Percentiles rank a stretch among this genome's conserved stretches.
These are phyloP conservation scores for Grapholita molesta DNA, from an alignment of 1,140 invertebrate species.

Conservation along the genomic window DNA sequence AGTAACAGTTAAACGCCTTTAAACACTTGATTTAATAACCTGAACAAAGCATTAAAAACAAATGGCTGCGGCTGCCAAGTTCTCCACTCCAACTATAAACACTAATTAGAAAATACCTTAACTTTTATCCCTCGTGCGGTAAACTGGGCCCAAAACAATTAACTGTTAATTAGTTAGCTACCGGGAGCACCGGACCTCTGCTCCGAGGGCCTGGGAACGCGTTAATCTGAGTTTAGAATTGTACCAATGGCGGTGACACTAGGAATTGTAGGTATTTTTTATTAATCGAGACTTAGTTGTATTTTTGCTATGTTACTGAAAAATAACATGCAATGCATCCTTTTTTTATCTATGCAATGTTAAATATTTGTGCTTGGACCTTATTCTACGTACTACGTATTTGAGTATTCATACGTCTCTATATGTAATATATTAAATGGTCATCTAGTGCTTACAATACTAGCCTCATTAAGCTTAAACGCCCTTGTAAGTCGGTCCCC, in stretches of 20 bases:
- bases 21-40: neutral
- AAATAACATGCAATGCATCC: no score
- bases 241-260: neutral
- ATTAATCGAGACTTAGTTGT: no score
- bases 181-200: conserved; percentile 12
- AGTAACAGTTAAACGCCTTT: neutral
- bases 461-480: no score
- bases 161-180: conserved; percentile 8
- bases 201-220: neutral
- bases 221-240: neutral
- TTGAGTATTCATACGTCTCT: no score
- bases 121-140: neutral
- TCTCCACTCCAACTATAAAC: neutral
- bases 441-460: no score
- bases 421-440: no score
- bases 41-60: neutral
- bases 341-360: no score
- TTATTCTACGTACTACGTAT: no score
- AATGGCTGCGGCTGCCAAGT: neutral
- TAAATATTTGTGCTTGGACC: no score
- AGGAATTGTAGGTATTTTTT: neutral
- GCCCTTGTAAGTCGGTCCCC: no score
- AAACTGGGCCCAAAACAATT: neutral
- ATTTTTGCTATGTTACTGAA: no score
- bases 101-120: neutral